Percentiles rank a stretch among this genome's conserved stretches.
Conservation (phyloP, 2,888 invertebrate species). For the Mystacides longicornis region DNA sequence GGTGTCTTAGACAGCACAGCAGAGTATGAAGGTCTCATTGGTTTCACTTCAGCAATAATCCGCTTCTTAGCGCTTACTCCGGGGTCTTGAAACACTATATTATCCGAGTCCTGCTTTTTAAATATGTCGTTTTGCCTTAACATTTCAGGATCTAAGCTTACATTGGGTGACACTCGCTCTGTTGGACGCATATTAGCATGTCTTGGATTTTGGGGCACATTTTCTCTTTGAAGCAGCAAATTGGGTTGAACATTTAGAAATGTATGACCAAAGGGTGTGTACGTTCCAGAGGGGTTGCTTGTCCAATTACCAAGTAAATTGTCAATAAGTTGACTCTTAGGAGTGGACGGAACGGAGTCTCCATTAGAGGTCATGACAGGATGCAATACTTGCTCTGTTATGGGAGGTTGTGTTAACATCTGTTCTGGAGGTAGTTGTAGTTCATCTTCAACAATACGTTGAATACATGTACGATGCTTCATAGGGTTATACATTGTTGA, state of each 20-base stretch:
- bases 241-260: conserved; percentile 22
- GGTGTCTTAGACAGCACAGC: conserved; percentile 70
- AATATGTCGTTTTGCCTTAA: conserved; percentile 12
- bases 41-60: conserved; percentile 78
- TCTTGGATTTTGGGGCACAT: background rate
- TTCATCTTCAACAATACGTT: background rate
- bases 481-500: conserved; percentile 16
- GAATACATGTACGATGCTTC: conserved; percentile 10
- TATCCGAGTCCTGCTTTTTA: conserved; percentile 29
- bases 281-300: conserved; percentile 53
- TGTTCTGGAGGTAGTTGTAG: background rate
- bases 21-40: conserved; percentile 80
- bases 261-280: conserved; percentile 48
- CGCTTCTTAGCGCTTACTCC: conserved; percentile 58
- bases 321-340: conserved; percentile 41
- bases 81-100: conserved; percentile 31
- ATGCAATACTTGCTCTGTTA: background rate
- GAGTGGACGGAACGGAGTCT: conserved; percentile 9
- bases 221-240: conserved; percentile 11
- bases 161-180: too few relatives aligned
- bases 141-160: background rate
- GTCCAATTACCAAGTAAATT: conserved; percentile 56
- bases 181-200: background rate
- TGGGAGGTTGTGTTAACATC: background rate
- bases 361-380: background rate